These are phyloP conservation scores for Plebejus melissa DNA, from an alignment of 2,888 invertebrate genomes.

Conservation along the genomic window DNA sequence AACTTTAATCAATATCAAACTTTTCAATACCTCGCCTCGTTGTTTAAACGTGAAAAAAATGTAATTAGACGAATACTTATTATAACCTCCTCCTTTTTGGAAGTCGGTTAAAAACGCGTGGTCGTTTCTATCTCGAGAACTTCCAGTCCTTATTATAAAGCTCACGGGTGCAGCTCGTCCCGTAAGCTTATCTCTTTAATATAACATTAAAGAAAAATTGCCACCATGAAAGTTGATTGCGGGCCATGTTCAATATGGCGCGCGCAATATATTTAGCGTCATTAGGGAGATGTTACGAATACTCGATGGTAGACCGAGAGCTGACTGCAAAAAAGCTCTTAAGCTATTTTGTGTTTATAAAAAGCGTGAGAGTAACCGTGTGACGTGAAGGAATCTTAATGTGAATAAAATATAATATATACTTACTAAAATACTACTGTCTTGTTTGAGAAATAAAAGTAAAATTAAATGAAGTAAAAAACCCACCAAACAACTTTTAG, in stretches of 20 bases:
- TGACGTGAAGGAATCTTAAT: constrained; percentile 4
- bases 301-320: constrained; percentile 47
- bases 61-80: too few relatives aligned
- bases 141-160: background rate
- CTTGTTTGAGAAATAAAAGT: background rate
- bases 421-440: background rate
- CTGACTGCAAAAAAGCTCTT: background rate
- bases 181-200: constrained; percentile 29
- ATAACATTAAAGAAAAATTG: constrained; percentile 28
- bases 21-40: too few relatives aligned
- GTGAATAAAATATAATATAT: background rate
- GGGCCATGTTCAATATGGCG: constrained; percentile 33
- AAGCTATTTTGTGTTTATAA: background rate
- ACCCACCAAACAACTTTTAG: too few relatives aligned
- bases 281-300: constrained; percentile 56
- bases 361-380: background rate
- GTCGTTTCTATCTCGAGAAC: background rate
- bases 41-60: background rate
- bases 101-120: background rate
- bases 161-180: constrained; percentile 35
- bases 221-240: constrained; percentile 25
- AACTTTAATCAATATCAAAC: too few relatives aligned
- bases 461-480: background rate
- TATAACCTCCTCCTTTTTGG: too few relatives aligned
- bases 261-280: constrained; percentile 57